Conservation (phyloP, 1,140 invertebrate species). For the Triops longicaudatus region DNA sequence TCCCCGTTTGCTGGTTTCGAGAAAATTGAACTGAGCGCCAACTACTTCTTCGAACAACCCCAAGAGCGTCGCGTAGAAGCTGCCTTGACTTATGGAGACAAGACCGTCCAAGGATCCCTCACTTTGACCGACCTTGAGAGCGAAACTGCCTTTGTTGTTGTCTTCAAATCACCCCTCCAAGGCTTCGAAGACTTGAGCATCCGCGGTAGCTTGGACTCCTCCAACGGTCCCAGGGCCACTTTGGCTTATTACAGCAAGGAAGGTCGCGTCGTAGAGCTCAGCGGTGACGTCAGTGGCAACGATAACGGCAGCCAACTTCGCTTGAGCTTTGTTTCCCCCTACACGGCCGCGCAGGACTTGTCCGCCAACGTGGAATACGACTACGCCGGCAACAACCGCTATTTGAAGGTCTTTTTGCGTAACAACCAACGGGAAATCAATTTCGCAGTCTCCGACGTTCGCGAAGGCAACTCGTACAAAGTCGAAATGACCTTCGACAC, state of each 20-base stretch:
- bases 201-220: neutral
- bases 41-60: neutral
- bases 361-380: constrained; percentile 24
- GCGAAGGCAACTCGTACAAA: neutral
- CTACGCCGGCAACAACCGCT: neutral
- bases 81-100: neutral
- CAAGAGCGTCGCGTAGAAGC: neutral
- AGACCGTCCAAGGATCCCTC: neutral
- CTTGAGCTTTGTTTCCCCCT: constrained; percentile 21
- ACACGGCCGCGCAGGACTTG: neutral
- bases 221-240: neutral
- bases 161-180: constrained; percentile 25
- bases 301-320: neutral
- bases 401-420: constrained; percentile 5
- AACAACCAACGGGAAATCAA: neutral
- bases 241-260: constrained; percentile 18
- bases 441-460: neutral
- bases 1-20: constrained; percentile 35
- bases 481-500: constrained; percentile 15
- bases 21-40: constrained; percentile 27
- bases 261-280: constrained; percentile 13
- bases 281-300: constrained; percentile 3
- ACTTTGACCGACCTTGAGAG: neutral
- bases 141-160: neutral
- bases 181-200: constrained; percentile 25